Evolutionary conservation across 2,113 vertebrate genomes (phyloP).

Genomic region (Nibea albiflora): DNA sequence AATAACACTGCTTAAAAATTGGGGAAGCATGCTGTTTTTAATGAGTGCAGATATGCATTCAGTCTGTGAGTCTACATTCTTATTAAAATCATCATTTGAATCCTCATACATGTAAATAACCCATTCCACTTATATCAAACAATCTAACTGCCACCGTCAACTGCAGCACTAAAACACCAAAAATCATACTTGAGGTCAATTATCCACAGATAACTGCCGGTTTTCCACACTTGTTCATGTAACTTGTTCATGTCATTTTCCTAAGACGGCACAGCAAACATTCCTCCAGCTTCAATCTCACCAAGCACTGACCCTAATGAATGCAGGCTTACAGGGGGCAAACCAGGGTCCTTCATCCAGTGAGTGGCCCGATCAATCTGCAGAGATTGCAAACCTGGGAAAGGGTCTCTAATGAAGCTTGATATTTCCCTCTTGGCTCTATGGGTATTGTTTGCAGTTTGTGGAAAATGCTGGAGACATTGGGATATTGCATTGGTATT

Average conservation of each 20-base stretch:
- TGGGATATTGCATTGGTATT: constrained; percentile 25
- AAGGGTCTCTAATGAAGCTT: constrained; percentile 30
- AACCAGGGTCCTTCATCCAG: constrained; percentile 19
- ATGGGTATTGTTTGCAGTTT: constrained; percentile 13
- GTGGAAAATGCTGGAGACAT: background rate
- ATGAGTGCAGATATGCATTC: background rate
- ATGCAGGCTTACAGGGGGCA: constrained; percentile 52
- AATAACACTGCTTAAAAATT: background rate
- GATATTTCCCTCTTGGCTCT: constrained; percentile 10
- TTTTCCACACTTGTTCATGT: constrained; percentile 27
- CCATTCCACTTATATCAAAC: background rate
- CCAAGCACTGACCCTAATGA: constrained; percentile 51
- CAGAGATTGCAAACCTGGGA: constrained; percentile 27
- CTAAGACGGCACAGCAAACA: constrained; percentile 46
- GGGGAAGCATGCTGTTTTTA: background rate
- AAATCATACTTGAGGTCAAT: constrained; percentile 47
- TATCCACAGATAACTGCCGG: constrained; percentile 37
- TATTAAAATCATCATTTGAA: background rate
- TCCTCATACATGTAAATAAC: constrained; percentile 3
- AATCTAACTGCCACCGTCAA: background rate
- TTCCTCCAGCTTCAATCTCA: constrained; percentile 21
- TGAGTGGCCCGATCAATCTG: constrained; percentile 38
- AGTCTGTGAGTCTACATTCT: background rate
- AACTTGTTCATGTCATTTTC: constrained; percentile 28
- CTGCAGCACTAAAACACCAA: constrained; percentile 2